Conservation (phyloP, 2,113 vertebrate species). For the Emydocephalus ijimae region DNA sequence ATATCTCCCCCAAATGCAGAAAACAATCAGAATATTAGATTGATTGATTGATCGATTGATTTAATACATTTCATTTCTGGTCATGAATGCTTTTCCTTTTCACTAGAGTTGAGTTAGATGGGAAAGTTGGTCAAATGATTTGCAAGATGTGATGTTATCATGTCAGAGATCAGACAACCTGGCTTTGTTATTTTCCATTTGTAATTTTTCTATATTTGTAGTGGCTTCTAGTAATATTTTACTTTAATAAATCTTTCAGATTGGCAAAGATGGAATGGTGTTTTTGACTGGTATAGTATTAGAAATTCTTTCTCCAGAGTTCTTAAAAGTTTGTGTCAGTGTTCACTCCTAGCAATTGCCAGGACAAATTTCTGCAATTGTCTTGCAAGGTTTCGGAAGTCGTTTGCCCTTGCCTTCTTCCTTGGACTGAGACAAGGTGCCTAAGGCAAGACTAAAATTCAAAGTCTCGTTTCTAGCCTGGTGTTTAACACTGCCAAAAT, state of each 20-base stretch:
- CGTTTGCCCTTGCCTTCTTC: not conserved
- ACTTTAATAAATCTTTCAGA: not conserved
- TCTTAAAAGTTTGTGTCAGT: not conserved
- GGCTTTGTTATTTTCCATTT: not conserved
- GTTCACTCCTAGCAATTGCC: not conserved
- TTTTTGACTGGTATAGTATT: not conserved
- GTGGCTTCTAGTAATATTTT: not conserved
- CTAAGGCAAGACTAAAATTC: not conserved
- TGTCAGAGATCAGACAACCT: not conserved
- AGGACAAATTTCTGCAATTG: not conserved
- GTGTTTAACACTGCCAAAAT: not conserved
- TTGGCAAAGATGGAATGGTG: not conserved
- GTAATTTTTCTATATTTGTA: not conserved
- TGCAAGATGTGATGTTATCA: not conserved
- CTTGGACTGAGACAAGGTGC: not conserved
- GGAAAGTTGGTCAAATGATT: not conserved
- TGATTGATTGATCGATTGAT: not conserved
- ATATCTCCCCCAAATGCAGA: not conserved
- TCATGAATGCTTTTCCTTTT: not conserved
- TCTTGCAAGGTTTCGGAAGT: not conserved
- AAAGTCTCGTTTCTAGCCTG: not conserved
- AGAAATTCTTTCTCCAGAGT: not conserved
- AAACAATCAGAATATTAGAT: not conserved
- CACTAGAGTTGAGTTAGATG: not conserved
- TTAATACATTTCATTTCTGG: not conserved